Evolutionary conservation across 2,797 vertebrate genomes (phyloP).

Genomic region (Cynopterus sphinx): DNA sequence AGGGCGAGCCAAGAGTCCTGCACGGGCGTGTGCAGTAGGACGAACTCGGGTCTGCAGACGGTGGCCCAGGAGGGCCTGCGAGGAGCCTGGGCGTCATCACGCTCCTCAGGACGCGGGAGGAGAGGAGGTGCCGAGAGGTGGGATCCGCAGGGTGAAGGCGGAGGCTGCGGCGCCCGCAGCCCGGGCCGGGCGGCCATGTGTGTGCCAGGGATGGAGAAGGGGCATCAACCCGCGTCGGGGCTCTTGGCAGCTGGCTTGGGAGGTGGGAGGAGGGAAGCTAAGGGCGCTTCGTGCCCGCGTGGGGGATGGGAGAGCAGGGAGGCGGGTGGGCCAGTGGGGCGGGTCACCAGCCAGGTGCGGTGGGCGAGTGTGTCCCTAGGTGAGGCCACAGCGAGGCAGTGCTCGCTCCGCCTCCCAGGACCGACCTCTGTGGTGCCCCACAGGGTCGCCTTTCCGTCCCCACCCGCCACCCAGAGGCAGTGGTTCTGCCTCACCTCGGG

Average conservation of each 20-base stretch:
- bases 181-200: accelerated
- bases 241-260: not conserved
- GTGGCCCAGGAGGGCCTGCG: not conserved
- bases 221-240: accelerated
- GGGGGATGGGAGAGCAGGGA: not conserved
- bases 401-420: accelerated
- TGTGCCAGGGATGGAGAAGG: not conserved
- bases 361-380: too few relatives aligned
- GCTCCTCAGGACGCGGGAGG: too few relatives aligned
- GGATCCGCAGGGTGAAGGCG: too few relatives aligned
- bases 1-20: not conserved
- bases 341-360: accelerated
- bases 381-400: not conserved
- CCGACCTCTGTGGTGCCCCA: accelerated
- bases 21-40: accelerated
- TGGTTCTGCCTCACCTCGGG: accelerated
- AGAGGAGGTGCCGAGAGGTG: not conserved
- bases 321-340: accelerated
- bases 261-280: not conserved
- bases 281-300: not conserved
- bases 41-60: not conserved
- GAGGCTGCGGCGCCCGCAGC: accelerated
- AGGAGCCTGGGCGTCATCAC: not conserved
- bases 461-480: accelerated
- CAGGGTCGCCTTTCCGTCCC: accelerated